Base-by-base conservation (phyloP, 2,888 invertebrate species). In the Caenorhabditis sp. region DNA sequence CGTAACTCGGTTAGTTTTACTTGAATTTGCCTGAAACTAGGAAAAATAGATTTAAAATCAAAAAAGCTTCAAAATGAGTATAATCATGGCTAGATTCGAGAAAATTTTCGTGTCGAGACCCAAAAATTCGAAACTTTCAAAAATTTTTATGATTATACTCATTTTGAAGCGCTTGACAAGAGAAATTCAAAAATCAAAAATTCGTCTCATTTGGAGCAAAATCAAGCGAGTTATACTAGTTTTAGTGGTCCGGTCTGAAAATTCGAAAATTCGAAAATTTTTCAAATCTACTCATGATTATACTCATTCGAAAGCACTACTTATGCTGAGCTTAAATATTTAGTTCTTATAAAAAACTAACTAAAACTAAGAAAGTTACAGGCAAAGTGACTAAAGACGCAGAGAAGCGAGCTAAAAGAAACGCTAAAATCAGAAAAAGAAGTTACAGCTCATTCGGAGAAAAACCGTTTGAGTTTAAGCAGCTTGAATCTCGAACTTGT, bases 31-130 rank as follows among this genome's bases (percentile, higher is more conserved):
- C 4, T 35, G 8, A 35, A 35, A 35, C 4, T 6, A 35, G 6
- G 6, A 38, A 6, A 6, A 38, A 38, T 38, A 38, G 38, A 38
- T 12, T 38, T 38, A 12, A 38, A 6, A 5, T 38, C 12, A 10
- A 2, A 38, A 38, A 12, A 12, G 38, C 38, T 38, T 38, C 12
- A n/a, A 14, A n/a, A 14, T n/a, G 14, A 31, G 31, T 31, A 31
- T 31, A 31, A 31, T 6, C 31, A 31, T 7, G 31, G 7, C 31
- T 22, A 4, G 24, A 51, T 51, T 51, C 22, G 56, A 63, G 31
- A n/a, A n/a, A n/a, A 10, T 63, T 63, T 63, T 63, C 38, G 63
- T 38, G 63, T 4, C 19, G 41, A 19, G 41, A 38, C 19, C 38
- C 63, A 63, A 38, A 10, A 44, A 4, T n/a, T n/a, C 44, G 16